These are phyloP conservation scores for Trichechus manatus DNA, from an alignment of 2,113 vertebrate genomes.

Conservation along the genomic window DNA sequence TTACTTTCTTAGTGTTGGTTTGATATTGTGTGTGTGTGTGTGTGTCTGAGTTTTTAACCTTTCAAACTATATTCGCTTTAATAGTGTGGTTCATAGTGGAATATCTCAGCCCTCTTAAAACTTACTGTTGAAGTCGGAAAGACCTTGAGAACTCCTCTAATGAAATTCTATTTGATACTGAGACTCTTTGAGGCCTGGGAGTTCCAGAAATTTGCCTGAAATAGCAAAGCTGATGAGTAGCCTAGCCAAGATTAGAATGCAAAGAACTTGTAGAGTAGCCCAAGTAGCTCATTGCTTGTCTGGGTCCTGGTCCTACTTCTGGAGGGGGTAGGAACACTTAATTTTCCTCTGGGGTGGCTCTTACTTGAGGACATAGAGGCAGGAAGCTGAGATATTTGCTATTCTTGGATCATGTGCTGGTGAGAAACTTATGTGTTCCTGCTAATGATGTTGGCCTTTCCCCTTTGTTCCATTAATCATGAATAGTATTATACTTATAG, in stretches of 20 bases:
- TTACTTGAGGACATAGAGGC: background rate
- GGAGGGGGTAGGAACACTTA: background rate
- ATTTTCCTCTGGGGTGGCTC: background rate
- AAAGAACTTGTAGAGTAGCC: background rate
- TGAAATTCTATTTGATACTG: background rate
- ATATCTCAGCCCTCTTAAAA: background rate
- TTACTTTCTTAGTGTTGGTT: background rate
- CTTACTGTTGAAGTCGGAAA: too few relatives aligned
- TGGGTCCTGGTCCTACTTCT: background rate
- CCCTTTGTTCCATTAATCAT: background rate
- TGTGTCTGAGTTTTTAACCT: background rate
- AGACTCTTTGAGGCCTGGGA: background rate
- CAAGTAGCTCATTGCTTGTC: background rate
- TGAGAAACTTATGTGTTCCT: background rate
- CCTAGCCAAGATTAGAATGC: background rate
- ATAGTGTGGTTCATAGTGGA: background rate
- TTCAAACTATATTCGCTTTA: background rate
- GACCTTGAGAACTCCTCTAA: background rate
- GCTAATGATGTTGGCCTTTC: background rate
- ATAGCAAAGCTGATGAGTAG: background rate
- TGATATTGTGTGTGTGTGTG: background rate
- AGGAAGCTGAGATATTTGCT: slow-evolving; percentile 22
- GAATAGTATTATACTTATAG: background rate
- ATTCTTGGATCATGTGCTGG: background rate
- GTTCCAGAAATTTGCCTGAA: background rate